Conservation (phyloP, 2,113 vertebrate genomes). For the Grammomys surdaster region DNA sequence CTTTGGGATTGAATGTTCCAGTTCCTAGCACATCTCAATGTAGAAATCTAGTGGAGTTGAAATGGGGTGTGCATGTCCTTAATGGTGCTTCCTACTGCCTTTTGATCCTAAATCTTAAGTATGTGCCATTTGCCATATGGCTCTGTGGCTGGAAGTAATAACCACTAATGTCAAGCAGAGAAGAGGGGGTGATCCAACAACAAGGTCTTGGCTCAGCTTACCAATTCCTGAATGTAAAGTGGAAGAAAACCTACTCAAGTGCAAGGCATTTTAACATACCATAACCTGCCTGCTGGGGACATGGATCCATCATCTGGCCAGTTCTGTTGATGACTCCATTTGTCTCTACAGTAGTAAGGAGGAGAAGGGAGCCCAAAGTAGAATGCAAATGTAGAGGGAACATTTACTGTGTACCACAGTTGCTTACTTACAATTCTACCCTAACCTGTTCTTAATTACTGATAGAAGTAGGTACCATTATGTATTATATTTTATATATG, state of each 20-base stretch:
- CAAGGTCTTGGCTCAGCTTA: slow-evolving; percentile 5
- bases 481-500: background rate
- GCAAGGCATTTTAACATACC: background rate
- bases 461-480: background rate
- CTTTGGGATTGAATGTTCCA: background rate
- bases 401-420: background rate
- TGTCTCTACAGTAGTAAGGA: background rate
- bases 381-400: background rate
- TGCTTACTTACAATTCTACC: background rate
- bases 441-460: slow-evolving; percentile 3
- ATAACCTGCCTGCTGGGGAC: background rate
- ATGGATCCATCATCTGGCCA: background rate
- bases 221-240: background rate
- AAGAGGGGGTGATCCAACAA: slow-evolving; percentile 3
- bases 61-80: background rate
- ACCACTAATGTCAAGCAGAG: slow-evolving; percentile 44
- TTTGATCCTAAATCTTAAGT: slow-evolving; percentile 64
- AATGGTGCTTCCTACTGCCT: slow-evolving; percentile 34
- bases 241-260: background rate
- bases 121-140: slow-evolving; percentile 63
- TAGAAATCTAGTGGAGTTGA: background rate
- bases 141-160: slow-evolving; percentile 51
- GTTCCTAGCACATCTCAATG: background rate
- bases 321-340: background rate
- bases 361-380: background rate